Evolutionary conservation across 1,140 invertebrate species (phyloP), one percentile per base, ranked within the genome.

Genomic region (Drosophila baimaii): DNA sequence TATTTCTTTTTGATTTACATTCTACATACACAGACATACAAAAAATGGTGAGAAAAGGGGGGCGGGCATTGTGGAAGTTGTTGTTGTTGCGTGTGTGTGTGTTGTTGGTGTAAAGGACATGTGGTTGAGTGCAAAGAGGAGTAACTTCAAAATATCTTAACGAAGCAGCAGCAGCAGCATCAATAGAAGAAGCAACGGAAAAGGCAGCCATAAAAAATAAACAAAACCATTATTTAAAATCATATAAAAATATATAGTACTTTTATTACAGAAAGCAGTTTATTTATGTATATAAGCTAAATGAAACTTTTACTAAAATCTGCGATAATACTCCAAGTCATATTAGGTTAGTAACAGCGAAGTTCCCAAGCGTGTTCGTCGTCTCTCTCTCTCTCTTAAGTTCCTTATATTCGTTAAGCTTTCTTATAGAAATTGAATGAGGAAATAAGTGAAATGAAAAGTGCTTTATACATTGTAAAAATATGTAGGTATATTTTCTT

Each of bases 181-280:
- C 29, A 57, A 31, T 23, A 54, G 15, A 49, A 33, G 10, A 65
- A 46, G n/a, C 62, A 66, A 73, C 21, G 9, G 49, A 77, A 72
- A 44, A 23, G 43, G 43, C 17, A 33, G 27, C 25, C 31, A 41
- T 64, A 78, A 62, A 25, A 49, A 59, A 62, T 13, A 23, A 61
- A 62, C 8, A 4, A 35, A 21, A 52, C n/a, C n/a, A 29, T 15
- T 33, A 51, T 64, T 44, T 25, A 39, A 59, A 79, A 76, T 76
- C 65, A 69, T 57, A 59, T 83, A 70, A 70, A 56, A 65, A 83
- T n/a, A 69, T 81, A 70, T 79, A 52, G 19, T 52, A 63, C 78
- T 58, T 85, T 86, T 86, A 85, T 86, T 82, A 82, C 59, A 77
- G 82, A 82, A 83, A 86, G 75, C 76, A 59, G 69, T 65, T 71